Evolutionary conservation across 2,113 vertebrate species (phyloP).

Genomic region (Turnix velox): DNA sequence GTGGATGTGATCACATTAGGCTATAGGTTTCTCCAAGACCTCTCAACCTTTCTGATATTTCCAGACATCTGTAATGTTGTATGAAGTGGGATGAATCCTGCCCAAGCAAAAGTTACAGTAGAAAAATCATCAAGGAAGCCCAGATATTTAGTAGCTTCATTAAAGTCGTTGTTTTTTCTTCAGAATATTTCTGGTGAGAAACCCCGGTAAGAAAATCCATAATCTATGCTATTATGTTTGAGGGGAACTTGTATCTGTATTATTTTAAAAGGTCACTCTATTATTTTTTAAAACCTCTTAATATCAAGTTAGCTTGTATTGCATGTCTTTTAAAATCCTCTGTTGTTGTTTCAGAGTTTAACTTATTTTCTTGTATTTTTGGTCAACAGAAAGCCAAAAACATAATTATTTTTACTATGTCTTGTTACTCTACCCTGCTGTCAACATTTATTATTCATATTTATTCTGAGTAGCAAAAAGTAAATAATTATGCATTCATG

Average conservation of each 20-base stretch:
- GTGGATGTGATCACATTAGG: background rate
- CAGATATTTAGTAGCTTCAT: background rate
- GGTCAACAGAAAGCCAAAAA: background rate
- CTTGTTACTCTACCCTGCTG: background rate
- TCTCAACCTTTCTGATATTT: background rate
- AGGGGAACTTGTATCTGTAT: background rate
- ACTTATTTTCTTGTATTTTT: background rate
- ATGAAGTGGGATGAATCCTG: background rate
- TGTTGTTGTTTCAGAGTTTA: background rate
- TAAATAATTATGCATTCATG: background rate
- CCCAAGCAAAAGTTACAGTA: background rate
- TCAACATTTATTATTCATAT: background rate
- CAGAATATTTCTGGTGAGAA: background rate
- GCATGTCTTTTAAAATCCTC: background rate
- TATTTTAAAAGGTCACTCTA: constrained; percentile 6
- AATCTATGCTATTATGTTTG: background rate
- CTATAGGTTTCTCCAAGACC: background rate
- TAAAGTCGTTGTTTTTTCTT: background rate
- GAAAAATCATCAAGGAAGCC: background rate
- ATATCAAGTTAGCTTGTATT: background rate
- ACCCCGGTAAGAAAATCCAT: background rate
- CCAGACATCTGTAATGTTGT: background rate
- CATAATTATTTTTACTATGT: background rate
- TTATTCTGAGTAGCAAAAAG: background rate
- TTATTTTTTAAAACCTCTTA: background rate